phyloP scores from a whole-genome alignment of 2,888 invertebrate species.

The Epinotia nisella region DNA sequence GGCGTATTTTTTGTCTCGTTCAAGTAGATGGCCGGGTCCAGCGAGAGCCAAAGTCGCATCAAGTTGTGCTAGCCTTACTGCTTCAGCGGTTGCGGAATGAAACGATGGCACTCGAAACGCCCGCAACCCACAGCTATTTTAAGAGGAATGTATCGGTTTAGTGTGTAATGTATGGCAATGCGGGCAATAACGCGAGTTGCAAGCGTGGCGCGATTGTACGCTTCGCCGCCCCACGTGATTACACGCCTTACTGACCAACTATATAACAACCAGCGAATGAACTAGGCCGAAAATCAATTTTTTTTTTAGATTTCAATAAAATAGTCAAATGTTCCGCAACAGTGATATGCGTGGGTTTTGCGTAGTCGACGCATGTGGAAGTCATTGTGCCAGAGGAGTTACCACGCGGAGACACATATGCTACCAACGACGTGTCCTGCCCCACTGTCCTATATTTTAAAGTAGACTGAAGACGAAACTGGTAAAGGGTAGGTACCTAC shows the following conservation, averaged over 20 bases:
- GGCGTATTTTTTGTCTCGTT: not conserved
- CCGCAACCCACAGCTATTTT: conserved; percentile 39
- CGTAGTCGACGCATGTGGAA: not conserved
- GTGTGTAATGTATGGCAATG: conserved; percentile 51
- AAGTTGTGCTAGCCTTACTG: not conserved
- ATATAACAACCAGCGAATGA: conserved; percentile 66
- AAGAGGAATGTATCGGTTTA: conserved; percentile 31
- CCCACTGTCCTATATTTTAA: not conserved
- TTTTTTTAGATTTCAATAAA: not conserved
- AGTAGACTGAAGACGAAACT: not conserved
- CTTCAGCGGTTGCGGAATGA: conserved; percentile 5
- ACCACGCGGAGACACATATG: too few species aligned
- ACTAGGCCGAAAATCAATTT: conserved; percentile 47
- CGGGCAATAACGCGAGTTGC: conserved; percentile 60
- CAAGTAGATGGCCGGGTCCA: not conserved
- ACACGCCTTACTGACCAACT: conserved; percentile 75
- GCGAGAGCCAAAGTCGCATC: not conserved
- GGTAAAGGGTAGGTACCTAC: not conserved
- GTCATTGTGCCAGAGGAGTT: not conserved
- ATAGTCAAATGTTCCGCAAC: not conserved
- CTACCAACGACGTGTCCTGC: too few species aligned
- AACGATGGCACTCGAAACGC: conserved; percentile 24
- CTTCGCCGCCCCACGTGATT: conserved; percentile 71
- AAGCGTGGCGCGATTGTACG: conserved; percentile 67
- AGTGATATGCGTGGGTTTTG: too few species aligned